Conservation (phyloP, 2,888 invertebrate genomes). For the Fragum whitleyi region DNA sequence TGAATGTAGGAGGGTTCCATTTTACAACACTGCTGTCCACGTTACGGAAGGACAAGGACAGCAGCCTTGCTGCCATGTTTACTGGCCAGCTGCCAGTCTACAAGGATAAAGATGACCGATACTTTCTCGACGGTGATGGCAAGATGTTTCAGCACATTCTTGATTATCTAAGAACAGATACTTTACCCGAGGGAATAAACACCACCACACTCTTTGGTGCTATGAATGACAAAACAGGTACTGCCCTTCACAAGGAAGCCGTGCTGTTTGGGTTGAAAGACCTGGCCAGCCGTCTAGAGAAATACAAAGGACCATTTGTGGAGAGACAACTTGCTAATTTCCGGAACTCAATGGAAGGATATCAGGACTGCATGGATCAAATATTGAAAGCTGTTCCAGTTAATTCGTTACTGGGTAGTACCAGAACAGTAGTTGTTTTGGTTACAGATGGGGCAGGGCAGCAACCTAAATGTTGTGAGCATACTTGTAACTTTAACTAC, state of each 20-base stretch:
- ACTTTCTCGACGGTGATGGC: slow-evolving; percentile 81
- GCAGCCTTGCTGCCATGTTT: slow-evolving; percentile 81
- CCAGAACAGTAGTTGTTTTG: slow-evolving; percentile 22
- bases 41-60: slow-evolving; percentile 73
- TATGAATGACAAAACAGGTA: not conserved
- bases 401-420: slow-evolving; percentile 30
- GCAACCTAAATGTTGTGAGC: slow-evolving; percentile 39
- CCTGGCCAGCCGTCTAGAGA: slow-evolving; percentile 28
- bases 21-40: slow-evolving; percentile 78
- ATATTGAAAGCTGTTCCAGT: slow-evolving; percentile 33
- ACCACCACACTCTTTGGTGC: slow-evolving; percentile 10
- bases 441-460: slow-evolving; percentile 16
- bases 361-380: slow-evolving; percentile 29
- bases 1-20: slow-evolving; percentile 80
- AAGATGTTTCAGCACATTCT: slow-evolving; percentile 76
- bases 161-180: slow-evolving; percentile 68
- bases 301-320: slow-evolving; percentile 33
- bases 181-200: not conserved
- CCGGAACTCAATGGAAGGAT: slow-evolving; percentile 30
- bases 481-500: slow-evolving; percentile 4
- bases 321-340: slow-evolving; percentile 35
- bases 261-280: slow-evolving; percentile 71
- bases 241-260: slow-evolving; percentile 71
- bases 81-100: slow-evolving; percentile 75
- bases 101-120: slow-evolving; percentile 77